Base-by-base conservation (phyloP, 2,888 invertebrate species). In the Nemoura dubitans region DNA sequence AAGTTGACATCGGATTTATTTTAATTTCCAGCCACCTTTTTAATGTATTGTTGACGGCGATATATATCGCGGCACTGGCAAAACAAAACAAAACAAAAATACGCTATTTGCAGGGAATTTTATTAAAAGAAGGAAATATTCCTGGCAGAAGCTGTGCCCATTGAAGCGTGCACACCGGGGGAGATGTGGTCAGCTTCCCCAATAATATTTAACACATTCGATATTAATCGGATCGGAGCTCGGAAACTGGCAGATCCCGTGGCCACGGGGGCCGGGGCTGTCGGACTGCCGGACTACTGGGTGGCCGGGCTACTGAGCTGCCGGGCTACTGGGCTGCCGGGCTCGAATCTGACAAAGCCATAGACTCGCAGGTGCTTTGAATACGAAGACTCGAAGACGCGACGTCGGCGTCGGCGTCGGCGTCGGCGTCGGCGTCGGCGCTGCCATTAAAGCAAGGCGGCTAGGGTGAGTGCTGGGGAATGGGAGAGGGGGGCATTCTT, bases 351-450 rank as follows among this genome's bases (percentile, higher is more conserved):
- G 16, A 59, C 59, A 59, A 59, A 59, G 59, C 59, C 59, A 1
- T 59, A 59, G 59, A 59, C 59, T 59, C 59, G 16, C 78, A 28
- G 28, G 27, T 78, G 78, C 78, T 78, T 78, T 78, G 78, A 78
- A 78, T 78, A 78, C 78, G 78, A 28, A 26, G 78, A 10, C 28
- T 36, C 36, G 36, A 36, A 36, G 36, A 36, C 26, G 59, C n/a
- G n/a, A n/a, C n/a, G 21, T 21, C 26, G 59, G n/a, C n/a, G n/a
- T n/a, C n/a, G n/a, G n/a, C n/a, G n/a, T n/a, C n/a, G n/a, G n/a
- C n/a, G n/a, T n/a, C n/a, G n/a, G n/a, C n/a, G n/a, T n/a, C n/a
- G n/a, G n/a, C 21, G 16, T 7, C 2, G 14, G 16, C 59, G 59
- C 25, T 26, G 78, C 28, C 78, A 28, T 78, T 27, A 78, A 28